These are phyloP conservation scores for Tragelaphus imberbis DNA, from an alignment of 2,113 vertebrate genomes.

Conservation along the genomic window DNA sequence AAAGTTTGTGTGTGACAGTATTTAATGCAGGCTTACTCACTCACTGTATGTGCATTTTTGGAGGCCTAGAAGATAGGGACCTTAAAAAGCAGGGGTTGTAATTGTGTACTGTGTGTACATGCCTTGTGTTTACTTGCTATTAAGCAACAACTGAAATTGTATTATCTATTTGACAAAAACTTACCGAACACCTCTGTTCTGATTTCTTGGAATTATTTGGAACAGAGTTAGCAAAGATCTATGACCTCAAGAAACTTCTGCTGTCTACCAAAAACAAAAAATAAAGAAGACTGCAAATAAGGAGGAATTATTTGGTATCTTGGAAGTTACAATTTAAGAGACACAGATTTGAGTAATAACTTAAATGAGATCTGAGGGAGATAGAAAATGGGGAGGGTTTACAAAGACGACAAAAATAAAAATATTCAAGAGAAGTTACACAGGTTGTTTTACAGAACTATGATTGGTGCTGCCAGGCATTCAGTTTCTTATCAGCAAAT, in stretches of 20 bases:
- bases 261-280: neutral
- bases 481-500: neutral
- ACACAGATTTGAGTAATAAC: neutral
- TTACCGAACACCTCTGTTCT: neutral
- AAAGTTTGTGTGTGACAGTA: neutral
- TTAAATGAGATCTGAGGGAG: neutral
- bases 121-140: neutral
- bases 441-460: neutral
- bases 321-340: neutral
- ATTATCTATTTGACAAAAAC: neutral
- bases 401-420: neutral
- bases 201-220: neutral
- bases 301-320: neutral
- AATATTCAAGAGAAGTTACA: neutral
- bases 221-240: neutral
- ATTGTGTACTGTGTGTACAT: neutral
- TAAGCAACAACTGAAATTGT: neutral
- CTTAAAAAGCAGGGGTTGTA: neutral
- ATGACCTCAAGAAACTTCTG: neutral
- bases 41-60: neutral
- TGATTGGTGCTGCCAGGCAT: neutral
- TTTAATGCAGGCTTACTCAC: neutral
- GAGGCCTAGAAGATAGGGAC: neutral
- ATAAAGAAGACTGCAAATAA: neutral
- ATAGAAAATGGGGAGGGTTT: neutral